These are phyloP conservation scores for Hirtodrosophila trivittata DNA, from an alignment of 2,888 invertebrate species.

Conservation along the genomic window DNA sequence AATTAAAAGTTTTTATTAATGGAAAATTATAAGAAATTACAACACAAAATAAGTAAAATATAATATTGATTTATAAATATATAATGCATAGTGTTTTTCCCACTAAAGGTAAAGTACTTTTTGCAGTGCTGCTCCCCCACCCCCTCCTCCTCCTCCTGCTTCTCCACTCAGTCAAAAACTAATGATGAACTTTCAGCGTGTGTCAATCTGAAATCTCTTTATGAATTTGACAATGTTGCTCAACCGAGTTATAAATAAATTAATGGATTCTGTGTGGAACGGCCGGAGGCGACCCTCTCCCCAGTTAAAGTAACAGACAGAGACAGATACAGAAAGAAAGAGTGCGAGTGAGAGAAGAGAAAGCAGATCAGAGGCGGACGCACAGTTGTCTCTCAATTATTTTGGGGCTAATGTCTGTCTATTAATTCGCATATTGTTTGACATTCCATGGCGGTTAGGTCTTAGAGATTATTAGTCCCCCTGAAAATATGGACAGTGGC, in stretches of 20 bases:
- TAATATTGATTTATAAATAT: too few relatives aligned
- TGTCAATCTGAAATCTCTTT: slow-evolving; percentile 30
- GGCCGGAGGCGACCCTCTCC: not conserved
- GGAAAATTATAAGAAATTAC: too few relatives aligned
- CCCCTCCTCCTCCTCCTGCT: too few relatives aligned
- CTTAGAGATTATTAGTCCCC: slow-evolving; percentile 40
- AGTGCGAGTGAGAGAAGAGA: not conserved
- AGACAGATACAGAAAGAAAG: not conserved
- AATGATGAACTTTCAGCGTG: slow-evolving; percentile 35
- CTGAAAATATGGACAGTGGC: slow-evolving; percentile 44
- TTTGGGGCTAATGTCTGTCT: slow-evolving; percentile 43
- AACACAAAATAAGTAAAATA: too few relatives aligned
- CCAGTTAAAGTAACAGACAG: slow-evolving; percentile 4
- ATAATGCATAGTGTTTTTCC: too few relatives aligned
- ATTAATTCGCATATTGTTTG: slow-evolving; percentile 58
- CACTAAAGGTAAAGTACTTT: not conserved
- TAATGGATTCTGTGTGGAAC: slow-evolving; percentile 47
- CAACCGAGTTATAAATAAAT: slow-evolving; percentile 58
- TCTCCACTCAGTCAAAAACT: not conserved
- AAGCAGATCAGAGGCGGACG: slow-evolving; percentile 6
- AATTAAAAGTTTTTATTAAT: too few relatives aligned
- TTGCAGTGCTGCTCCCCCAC: not conserved
- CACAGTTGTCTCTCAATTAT: slow-evolving; percentile 48
- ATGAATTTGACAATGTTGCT: slow-evolving; percentile 53
- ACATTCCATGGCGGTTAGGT: slow-evolving; percentile 61